Percentiles rank a stretch among this genome's conserved stretches.
Evolutionary conservation across 2,113 vertebrate genomes (phyloP).

Genomic region (Podarcis raffonei): DNA sequence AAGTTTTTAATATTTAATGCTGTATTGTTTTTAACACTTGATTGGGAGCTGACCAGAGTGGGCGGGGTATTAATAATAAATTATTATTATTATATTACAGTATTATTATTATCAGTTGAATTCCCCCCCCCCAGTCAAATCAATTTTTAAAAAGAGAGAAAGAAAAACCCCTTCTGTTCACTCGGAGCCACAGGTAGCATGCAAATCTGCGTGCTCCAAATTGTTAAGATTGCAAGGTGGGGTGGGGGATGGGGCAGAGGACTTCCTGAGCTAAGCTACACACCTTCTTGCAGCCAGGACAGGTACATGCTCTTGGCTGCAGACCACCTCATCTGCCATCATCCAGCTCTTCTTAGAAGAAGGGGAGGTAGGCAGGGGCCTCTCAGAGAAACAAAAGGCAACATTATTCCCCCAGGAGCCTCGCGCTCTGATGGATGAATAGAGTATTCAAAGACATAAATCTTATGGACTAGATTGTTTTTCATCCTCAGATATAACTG

Average conservation of each 20-base stretch:
- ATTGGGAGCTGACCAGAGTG: too few species aligned
- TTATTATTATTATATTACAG: too few species aligned
- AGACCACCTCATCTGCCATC: constrained; percentile 68
- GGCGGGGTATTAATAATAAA: too few species aligned
- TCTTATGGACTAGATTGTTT: constrained; percentile 84
- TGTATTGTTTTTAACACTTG: too few species aligned
- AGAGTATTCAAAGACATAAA: constrained; percentile 86
- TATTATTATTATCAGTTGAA: too few species aligned
- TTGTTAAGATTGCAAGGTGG: not conserved
- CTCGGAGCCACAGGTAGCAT: not conserved
- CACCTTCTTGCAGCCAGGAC: not conserved
- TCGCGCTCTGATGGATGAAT: constrained; percentile 87
- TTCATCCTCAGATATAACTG: constrained; percentile 79
- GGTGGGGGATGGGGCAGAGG: fast-evolving
- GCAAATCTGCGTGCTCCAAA: not conserved
- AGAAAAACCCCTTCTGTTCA: not conserved
- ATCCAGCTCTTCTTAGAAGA: constrained; percentile 82
- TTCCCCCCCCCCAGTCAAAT: too few species aligned
- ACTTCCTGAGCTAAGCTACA: not conserved
- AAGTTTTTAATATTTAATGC: too few species aligned
- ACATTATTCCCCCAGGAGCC: constrained; percentile 88
- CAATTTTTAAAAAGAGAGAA: too few species aligned
- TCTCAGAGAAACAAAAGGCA: constrained; percentile 84
- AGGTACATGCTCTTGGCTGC: not conserved
- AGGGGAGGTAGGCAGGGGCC: constrained; percentile 74